These are phyloP conservation scores for Opisthocomus hoazin DNA, from an alignment of 2,113 vertebrate species.

Conservation along the genomic window DNA sequence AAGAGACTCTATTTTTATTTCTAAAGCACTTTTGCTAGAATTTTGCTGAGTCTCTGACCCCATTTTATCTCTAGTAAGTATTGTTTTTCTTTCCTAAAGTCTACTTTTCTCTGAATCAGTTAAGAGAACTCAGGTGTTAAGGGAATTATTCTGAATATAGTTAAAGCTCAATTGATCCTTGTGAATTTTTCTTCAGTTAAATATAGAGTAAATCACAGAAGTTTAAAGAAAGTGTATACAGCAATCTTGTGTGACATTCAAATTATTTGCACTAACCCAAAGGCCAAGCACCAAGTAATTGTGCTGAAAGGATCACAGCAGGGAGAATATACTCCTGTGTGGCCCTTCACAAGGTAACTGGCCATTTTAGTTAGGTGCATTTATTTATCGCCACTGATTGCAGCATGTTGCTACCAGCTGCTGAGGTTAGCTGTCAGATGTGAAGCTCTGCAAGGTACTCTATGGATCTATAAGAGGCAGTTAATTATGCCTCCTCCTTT, in stretches of 20 bases:
- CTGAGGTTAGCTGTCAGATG: background rate
- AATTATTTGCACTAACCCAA: background rate
- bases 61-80: background rate
- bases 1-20: background rate
- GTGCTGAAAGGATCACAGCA: background rate
- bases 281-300: background rate
- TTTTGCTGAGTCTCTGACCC: background rate
- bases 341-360: background rate
- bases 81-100: background rate
- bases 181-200: background rate
- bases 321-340: background rate
- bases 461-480: background rate
- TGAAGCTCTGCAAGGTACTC: background rate
- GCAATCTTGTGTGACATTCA: background rate
- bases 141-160: background rate
- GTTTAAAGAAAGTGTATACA: background rate
- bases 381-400: background rate
- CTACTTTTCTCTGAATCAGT: background rate
- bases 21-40: background rate
- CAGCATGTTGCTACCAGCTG: background rate
- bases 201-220: background rate
- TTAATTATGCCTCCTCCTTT: background rate
- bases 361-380: background rate
- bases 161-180: background rate
- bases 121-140: background rate